Evolutionary conservation across 2,888 invertebrate genomes (phyloP), one percentile per base, ranked within the genome.

Genomic region (Drosophila mimetica): DNA sequence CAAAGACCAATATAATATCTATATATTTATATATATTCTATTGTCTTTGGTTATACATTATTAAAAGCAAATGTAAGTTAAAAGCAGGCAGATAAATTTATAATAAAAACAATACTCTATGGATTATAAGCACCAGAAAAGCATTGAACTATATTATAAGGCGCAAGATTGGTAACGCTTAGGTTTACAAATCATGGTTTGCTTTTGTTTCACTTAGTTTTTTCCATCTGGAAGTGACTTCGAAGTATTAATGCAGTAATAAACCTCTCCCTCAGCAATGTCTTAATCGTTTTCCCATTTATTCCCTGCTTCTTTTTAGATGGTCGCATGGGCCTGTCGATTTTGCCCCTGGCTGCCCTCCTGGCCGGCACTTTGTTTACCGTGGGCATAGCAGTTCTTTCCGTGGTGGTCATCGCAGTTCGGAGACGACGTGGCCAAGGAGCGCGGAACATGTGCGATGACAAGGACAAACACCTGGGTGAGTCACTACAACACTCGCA

Each of bases 311-410:
- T 4, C 7, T 37, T 90, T 91, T 18, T 90, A 95, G 95, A 95
- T 92, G 94, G 95, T 77, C 95, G 94, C 78, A 93, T 93, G 61
- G 93, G 94, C 18, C 94, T 96, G 71, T 95, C 94, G 52, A 94
- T 96, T 71, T 92, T 96, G 34, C 96, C 96, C 1, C 90, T 96
- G 37, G 95, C 96, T 1, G 94, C 96, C 4, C 91, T 95, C 50
- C 90, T 95, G 42, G 94, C 94, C 86, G 94, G 96, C 87, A 93
- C 94, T 81, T 90, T 95, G n/a, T 92, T 95, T 76, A 94, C 94
- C 6, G 92, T 95, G 42, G 94, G 94, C 65, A 93, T 94, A 74
- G 94, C 94, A 3, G 93, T 94, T 16, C 91, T 95, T 20, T 93
- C 94, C 65, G 93, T 95, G 71, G 93, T 95, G 77, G 93, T 95